Conservation (phyloP, 2,113 vertebrate genomes). For the Sinocyclocheilus maitianheensis region DNA sequence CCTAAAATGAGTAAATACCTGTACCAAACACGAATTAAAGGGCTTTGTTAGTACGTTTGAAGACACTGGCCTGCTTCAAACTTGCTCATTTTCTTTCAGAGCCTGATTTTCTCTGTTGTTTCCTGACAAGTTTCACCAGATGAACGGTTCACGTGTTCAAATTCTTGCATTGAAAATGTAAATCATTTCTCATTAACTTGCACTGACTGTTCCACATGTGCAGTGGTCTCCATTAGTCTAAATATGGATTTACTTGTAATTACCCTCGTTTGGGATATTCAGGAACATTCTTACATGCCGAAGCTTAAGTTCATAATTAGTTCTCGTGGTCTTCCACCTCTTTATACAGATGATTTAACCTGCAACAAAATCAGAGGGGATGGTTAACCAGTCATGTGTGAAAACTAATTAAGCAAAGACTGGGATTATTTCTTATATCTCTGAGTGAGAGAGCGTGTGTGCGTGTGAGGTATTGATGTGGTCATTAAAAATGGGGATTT, state of each 20-base stretch:
- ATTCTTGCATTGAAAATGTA: slow-evolving; percentile 23
- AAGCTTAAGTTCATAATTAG: slow-evolving; percentile 48
- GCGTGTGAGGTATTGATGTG: not conserved
- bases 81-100: not conserved
- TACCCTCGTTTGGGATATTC: slow-evolving; percentile 29
- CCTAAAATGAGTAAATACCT: no score
- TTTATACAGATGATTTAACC: slow-evolving; percentile 46
- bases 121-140: not conserved
- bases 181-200: slow-evolving; percentile 30
- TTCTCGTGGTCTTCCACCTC: slow-evolving; percentile 12
- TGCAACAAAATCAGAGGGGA: slow-evolving; percentile 54
- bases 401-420: slow-evolving; percentile 55
- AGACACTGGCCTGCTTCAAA: not conserved
- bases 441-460: not conserved
- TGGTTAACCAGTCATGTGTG: slow-evolving; percentile 36
- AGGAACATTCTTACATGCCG: not conserved
- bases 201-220: not conserved
- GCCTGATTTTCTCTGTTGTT: not conserved
- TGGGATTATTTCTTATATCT: slow-evolving; percentile 35
- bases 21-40: not conserved
- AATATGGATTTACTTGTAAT: slow-evolving; percentile 40
- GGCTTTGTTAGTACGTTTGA: not conserved
- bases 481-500: not conserved
- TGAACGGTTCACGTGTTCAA: not conserved
- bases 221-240: not conserved